Evolutionary conservation across 1,140 invertebrate genomes (phyloP).

Genomic region (Lethocerus indicus): DNA sequence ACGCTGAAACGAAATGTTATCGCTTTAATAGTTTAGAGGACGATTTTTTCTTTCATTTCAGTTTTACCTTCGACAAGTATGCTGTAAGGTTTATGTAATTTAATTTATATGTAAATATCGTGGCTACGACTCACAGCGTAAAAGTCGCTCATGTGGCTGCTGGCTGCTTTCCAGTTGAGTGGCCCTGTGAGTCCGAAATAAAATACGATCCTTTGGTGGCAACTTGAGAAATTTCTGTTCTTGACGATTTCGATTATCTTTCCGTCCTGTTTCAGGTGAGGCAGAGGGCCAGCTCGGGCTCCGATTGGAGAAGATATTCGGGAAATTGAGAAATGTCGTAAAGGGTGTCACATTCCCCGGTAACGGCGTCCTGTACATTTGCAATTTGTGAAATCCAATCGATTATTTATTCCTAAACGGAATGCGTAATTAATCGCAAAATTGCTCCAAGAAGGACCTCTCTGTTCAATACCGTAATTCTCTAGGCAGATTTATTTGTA

Average conservation of each 20-base stretch:
- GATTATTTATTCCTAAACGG: not conserved
- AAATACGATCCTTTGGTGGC: slow-evolving; percentile 35
- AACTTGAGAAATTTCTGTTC: slow-evolving; percentile 42
- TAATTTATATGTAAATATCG: slow-evolving; percentile 6
- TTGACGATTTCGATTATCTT: slow-evolving; percentile 41
- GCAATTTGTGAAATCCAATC: not conserved
- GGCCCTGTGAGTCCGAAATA: slow-evolving; percentile 35
- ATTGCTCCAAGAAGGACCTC: not conserved
- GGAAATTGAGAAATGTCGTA: slow-evolving; percentile 21
- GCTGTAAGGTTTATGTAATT: slow-evolving; percentile 10
- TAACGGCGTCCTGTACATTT: slow-evolving; percentile 18
- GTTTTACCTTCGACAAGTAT: slow-evolving; percentile 4
- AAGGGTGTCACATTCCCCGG: slow-evolving; percentile 23
- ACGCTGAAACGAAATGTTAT: slow-evolving; percentile 16
- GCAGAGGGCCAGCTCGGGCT: slow-evolving; percentile 20
- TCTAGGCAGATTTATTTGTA: too few species aligned
- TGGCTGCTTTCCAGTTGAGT: slow-evolving; percentile 31
- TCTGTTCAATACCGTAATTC: too few species aligned
- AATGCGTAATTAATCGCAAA: not conserved
- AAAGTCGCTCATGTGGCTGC: slow-evolving; percentile 34
- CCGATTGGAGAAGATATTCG: slow-evolving; percentile 10
- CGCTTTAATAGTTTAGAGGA: not conserved
- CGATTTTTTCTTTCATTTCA: not conserved
- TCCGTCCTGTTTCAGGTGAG: slow-evolving; percentile 24
- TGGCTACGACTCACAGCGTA: slow-evolving; percentile 26